These are phyloP conservation scores for Melikaiella ostensackeni DNA, from an alignment of 2,888 invertebrate genomes.

Conservation along the genomic window DNA sequence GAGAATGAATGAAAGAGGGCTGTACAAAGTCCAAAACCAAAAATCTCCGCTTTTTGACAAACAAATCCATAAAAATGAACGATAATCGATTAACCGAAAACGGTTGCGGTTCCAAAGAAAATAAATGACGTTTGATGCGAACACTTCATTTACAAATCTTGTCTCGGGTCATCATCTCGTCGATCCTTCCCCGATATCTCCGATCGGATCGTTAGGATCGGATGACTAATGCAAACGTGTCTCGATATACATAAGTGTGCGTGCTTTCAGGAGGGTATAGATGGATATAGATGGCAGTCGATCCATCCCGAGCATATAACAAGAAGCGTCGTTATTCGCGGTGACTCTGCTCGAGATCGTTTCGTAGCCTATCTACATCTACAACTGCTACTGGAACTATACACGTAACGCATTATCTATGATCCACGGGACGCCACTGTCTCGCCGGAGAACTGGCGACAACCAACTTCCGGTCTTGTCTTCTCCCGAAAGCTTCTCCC, in stretches of 20 bases:
- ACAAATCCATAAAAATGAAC: neutral
- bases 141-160: constrained; percentile 21
- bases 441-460: constrained; percentile 51
- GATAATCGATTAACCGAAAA: neutral
- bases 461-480: constrained; percentile 59
- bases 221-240: constrained; percentile 59
- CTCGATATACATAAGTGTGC: constrained; percentile 46
- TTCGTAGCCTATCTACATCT: constrained; percentile 64
- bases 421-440: constrained; percentile 30
- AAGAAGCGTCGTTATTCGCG: constrained; percentile 63
- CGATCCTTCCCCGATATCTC: constrained; percentile 42
- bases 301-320: constrained; percentile 52
- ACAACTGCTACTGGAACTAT: constrained; percentile 59
- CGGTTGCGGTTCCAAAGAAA: constrained; percentile 2
- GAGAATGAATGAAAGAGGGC: too few species aligned
- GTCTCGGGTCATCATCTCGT: constrained; percentile 12
- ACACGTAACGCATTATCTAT: constrained; percentile 52
- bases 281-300: constrained; percentile 46
- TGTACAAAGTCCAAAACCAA: neutral
- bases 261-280: constrained; percentile 20
- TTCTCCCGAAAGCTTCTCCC: constrained; percentile 7
- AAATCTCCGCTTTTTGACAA: neutral
- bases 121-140: neutral
- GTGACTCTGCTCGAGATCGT: constrained; percentile 58
- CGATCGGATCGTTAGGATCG: constrained; percentile 53